Evolutionary conservation across 2,113 vertebrate genomes (phyloP).

Genomic region (Nothobranchius furzeri): DNA sequence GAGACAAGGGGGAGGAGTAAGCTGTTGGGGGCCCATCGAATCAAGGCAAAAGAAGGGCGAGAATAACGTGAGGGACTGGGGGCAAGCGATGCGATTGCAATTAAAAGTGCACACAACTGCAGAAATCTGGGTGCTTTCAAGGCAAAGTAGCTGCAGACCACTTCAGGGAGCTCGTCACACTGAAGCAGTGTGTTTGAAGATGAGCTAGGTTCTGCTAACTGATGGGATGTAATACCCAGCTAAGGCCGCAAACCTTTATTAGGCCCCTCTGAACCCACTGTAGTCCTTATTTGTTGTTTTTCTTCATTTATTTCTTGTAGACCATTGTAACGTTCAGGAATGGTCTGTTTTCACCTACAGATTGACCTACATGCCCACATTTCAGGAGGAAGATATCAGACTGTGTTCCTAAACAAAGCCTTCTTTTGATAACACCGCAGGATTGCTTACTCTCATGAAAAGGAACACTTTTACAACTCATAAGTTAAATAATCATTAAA

Average conservation of each 20-base stretch:
- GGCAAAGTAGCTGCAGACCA: slow-evolving; percentile 71
- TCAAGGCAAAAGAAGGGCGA: slow-evolving; percentile 49
- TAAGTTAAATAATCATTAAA: too few relatives aligned
- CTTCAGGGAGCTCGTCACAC: slow-evolving; percentile 78
- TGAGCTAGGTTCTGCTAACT: slow-evolving; percentile 62
- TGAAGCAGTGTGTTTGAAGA: slow-evolving; percentile 74
- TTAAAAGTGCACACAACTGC: slow-evolving; percentile 85
- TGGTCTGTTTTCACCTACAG: too few relatives aligned
- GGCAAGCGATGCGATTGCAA: slow-evolving; percentile 78
- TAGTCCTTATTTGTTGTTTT: slow-evolving; percentile 5
- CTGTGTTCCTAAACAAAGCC: too few relatives aligned
- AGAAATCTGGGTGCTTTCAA: slow-evolving; percentile 78
- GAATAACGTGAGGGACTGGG: slow-evolving; percentile 65
- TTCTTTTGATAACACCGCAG: too few relatives aligned
- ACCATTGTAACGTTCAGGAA: too few relatives aligned
- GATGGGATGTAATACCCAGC: slow-evolving; percentile 66
- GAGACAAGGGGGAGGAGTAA: slow-evolving; percentile 60
- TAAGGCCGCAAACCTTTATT: slow-evolving; percentile 51
- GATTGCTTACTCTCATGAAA: too few relatives aligned
- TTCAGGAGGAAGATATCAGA: too few relatives aligned
- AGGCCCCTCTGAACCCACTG: slow-evolving; percentile 27
- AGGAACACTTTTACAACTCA: too few relatives aligned
- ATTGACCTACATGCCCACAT: too few relatives aligned
- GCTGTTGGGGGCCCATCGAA: slow-evolving; percentile 48
- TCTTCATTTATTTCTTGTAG: too few relatives aligned